Conservation (phyloP, 2,797 vertebrate genomes). For the Cottoperca gobio region DNA sequence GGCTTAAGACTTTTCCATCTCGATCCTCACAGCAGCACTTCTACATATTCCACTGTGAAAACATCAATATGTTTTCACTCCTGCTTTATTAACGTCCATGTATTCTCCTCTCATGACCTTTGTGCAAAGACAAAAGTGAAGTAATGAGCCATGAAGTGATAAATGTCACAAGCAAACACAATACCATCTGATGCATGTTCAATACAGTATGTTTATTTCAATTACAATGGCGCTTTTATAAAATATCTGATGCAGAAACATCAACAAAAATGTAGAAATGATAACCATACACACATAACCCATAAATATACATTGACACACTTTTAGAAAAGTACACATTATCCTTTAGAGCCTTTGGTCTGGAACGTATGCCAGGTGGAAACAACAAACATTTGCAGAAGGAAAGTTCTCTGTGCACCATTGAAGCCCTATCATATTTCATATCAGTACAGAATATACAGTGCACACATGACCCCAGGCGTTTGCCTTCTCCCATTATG, state of each 20-base stretch:
- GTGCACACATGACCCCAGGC: conserved; percentile 38
- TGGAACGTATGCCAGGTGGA: conserved; percentile 63
- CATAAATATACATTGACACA: conserved; percentile 78
- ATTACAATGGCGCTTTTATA: conserved; percentile 78
- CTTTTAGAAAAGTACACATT: conserved; percentile 71
- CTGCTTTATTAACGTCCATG: neutral
- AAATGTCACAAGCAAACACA: conserved; percentile 9
- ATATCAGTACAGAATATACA: conserved; percentile 46
- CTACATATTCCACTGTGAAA: neutral
- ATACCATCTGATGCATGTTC: conserved; percentile 31
- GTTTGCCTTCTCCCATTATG: conserved; percentile 41
- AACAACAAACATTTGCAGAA: conserved; percentile 61
- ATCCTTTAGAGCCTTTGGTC: conserved; percentile 78
- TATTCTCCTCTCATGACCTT: neutral
- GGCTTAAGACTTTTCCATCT: neutral
- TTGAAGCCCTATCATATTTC: conserved; percentile 65
- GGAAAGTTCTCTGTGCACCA: conserved; percentile 60
- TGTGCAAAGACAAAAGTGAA: neutral
- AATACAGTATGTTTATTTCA: conserved; percentile 74
- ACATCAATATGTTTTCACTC: neutral
- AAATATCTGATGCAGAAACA: conserved; percentile 80
- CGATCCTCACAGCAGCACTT: neutral
- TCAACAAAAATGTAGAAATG: conserved; percentile 77
- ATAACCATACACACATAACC: conserved; percentile 68
- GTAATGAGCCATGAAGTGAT: neutral